Evolutionary conservation across 1,140 invertebrate species (phyloP).

Genomic region (Saccostrea echinata): DNA sequence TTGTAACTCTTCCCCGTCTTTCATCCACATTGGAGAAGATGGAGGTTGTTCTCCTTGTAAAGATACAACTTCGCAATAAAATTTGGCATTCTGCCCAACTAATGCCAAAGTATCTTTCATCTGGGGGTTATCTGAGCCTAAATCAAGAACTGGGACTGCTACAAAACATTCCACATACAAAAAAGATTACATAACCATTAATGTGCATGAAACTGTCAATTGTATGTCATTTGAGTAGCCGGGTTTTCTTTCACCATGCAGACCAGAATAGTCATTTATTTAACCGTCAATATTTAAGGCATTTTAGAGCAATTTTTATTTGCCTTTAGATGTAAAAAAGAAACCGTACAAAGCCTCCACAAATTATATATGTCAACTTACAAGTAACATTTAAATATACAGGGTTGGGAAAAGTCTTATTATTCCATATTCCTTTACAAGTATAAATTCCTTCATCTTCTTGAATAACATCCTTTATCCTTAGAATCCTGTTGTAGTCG

Average conservation of each 20-base stretch:
- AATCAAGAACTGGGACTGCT: neutral
- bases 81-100: neutral
- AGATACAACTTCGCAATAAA: neutral
- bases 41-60: neutral
- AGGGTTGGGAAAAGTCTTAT: neutral
- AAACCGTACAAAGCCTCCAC: too few species aligned
- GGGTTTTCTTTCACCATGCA: too few species aligned
- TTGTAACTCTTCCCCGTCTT: neutral
- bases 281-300: too few species aligned
- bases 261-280: too few species aligned
- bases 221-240: too few species aligned
- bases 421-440: neutral
- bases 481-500: neutral
- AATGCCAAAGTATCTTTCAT: neutral
- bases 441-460: neutral
- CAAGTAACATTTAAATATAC: slow-evolving; percentile 13
- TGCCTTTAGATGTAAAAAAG: too few species aligned
- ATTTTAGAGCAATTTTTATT: too few species aligned
- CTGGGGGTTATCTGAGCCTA: neutral
- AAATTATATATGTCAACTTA: neutral
- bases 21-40: neutral
- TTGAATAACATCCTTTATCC: neutral
- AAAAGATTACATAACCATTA: too few species aligned
- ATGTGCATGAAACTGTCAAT: too few species aligned
- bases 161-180: too few species aligned